A percentile compares a stretch with the other conserved stretches of the same genome.
Evolutionary conservation across 2,797 vertebrate species (phyloP).

Genomic region (Bradypodion pumilum): DNA sequence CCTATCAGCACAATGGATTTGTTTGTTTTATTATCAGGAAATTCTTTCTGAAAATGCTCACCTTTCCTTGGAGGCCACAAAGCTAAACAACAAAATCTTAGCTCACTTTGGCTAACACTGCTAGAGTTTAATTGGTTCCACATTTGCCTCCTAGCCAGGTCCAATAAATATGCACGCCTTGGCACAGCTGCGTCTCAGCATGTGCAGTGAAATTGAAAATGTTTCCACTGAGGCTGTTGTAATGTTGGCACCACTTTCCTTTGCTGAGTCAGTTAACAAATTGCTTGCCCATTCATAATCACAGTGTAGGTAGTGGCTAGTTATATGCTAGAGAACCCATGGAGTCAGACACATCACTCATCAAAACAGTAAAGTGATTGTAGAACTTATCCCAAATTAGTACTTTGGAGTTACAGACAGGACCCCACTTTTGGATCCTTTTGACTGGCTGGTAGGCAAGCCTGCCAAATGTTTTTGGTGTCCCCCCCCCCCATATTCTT

Average conservation of each 20-base stretch:
- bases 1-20: conserved; percentile 33
- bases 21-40: conserved; percentile 59
- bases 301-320: conserved; percentile 46
- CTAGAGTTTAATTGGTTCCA: conserved; percentile 72
- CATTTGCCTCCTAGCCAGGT: conserved; percentile 75
- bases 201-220: conserved; percentile 76
- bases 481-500: not conserved
- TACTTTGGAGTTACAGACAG: not conserved
- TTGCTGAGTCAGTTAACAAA: conserved; percentile 72
- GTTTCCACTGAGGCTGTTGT: conserved; percentile 72
- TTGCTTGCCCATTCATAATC: conserved; percentile 66
- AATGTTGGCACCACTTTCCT: conserved; percentile 69
- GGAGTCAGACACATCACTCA: conserved; percentile 45
- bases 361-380: not conserved
- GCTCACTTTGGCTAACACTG: conserved; percentile 59
- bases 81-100: conserved; percentile 56
- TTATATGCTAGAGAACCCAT: conserved; percentile 48
- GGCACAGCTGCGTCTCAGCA: conserved; percentile 79
- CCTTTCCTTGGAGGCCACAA: conserved; percentile 42
- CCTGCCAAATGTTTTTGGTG: not conserved
- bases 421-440: not conserved
- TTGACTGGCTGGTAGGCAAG: conserved; percentile 9
- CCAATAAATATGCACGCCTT: conserved; percentile 78
- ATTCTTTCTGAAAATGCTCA: conserved; percentile 50
- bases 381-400: conserved; percentile 24